Conservation (phyloP, 2,113 vertebrate species). For the Callospermophilus lateralis region DNA sequence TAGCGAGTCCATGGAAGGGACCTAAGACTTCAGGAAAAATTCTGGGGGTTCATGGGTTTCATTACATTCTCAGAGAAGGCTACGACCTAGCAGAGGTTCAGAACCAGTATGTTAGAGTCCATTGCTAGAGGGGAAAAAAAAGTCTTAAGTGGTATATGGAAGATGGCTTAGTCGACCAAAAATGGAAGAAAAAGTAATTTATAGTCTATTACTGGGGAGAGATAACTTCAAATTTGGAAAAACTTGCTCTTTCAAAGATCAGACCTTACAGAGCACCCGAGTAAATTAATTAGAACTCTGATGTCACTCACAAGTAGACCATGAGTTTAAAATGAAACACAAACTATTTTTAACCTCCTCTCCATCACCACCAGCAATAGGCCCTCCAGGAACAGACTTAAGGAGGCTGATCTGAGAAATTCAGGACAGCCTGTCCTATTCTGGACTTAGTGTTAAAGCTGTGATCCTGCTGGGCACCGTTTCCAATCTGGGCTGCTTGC, state of each 20-base stretch:
- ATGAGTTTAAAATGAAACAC: background rate
- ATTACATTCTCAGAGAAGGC: background rate
- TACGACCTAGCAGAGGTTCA: background rate
- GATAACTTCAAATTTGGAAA: slow-evolving; percentile 23
- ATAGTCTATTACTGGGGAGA: background rate
- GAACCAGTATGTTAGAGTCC: background rate
- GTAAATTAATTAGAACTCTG: background rate
- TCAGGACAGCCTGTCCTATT: background rate
- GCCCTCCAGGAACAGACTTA: background rate
- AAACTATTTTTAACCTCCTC: background rate
- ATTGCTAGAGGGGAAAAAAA: background rate
- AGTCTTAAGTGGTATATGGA: background rate
- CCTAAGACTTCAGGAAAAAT: background rate
- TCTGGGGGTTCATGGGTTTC: background rate
- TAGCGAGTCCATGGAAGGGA: background rate
- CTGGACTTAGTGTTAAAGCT: background rate
- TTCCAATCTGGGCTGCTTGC: background rate
- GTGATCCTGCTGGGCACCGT: background rate
- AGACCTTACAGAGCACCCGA: background rate
- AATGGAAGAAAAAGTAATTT: background rate
- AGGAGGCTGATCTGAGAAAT: background rate
- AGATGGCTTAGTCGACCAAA: background rate
- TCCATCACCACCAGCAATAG: background rate
- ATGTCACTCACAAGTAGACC: background rate
- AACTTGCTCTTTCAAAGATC: slow-evolving; percentile 41